Base-by-base conservation (phyloP, 2,113 vertebrate genomes). In the Carassius gibelio region DNA sequence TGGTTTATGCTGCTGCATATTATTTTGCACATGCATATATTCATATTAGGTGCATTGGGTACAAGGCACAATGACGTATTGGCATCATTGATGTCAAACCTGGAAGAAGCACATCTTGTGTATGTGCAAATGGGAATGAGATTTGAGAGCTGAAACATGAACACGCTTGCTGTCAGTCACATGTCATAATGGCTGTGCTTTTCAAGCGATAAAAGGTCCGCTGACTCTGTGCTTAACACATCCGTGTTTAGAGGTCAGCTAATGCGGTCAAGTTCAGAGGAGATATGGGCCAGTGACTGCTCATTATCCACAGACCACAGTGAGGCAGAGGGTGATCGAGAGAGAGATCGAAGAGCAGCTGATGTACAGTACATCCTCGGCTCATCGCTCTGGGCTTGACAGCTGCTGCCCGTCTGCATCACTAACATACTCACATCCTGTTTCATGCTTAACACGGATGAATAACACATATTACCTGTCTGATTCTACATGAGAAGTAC, bases 191-290 rank as follows among this genome's bases (percentile, higher is more conserved):
- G 50, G n/a, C 10, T 15, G 45, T 50, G 42, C 45, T 50, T 75
- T 75, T 50, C n/a, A 75, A 23, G 21, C 15, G 45, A 50, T 75
- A 75, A 75, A 72, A 9, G 66, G 14, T 7, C 15, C 7, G 8
- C 21, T n/a, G 34, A 21, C 68, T 72, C 36, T 50, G 17, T 9
- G 17, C 34, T n/a, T 21, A 38, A 72, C 38, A n/a, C 45, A 50
- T 74, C 10, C 36, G 36, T 23, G 38, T 23, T 48, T 23, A 80
- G 38, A 48, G 59, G 48, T 66, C 38, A 26, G 59, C 4, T 66
- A 81, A 81, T 66, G 78, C 30, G 78, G 38, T 81, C 78, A 81
- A 64, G 78, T 66, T 81, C 36, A 81, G 78, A 64, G 59, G n/a
- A 36, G 61, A 17, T 36, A 15, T 50, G 3, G 42, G 61, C 55